Base-by-base conservation (phyloP, 2,113 vertebrate species). In the Hyperoodon ampullatus region DNA sequence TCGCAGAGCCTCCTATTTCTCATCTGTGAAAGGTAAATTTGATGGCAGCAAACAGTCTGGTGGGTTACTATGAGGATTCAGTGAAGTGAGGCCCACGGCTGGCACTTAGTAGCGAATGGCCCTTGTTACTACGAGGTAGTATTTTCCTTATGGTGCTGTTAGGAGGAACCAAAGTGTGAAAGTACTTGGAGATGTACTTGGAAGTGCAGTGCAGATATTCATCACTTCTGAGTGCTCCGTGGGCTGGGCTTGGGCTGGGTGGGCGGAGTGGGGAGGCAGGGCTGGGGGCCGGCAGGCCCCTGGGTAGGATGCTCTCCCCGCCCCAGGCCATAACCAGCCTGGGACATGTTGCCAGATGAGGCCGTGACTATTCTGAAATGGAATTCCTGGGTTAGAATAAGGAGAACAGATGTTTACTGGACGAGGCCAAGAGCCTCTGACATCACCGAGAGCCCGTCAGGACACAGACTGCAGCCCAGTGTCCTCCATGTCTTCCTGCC, bases 331-430 rank as follows among this genome's bases (percentile, higher is more conserved):
- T 70, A 68, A 33, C n/a, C 1, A 3, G 90, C 90, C 63, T 50
- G 78, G 78, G 61, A 61, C 9, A 0, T 0, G 6, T 16, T 92
- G 95, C 95, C 95, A 95, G 93, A 63, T 12, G 93, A 89, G 61
- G 95, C 91, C 1, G 10, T 97, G 95, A 97, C 98, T 97, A 30
- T 81, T 94, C 74, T 87, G 58, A 70, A 97, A 90, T 97, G 97
- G 95, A 98, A 97, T 98, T 97, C 96, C 87, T 97, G 98, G 96
- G 98, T 98, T 98, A 98, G 99, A 99, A 98, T 98, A 98, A 99
- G 98, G 98, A 98, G 97, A 98, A 97, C 97, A 97, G 97, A 98
- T 98, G 98, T 99, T 98, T 98, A 97, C 92, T 93, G 96, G 97
- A 97, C 75, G 92, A 96, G 89, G 90, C 91, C 97, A 96, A 94